Base-by-base conservation (phyloP, 1,140 invertebrate species). In the Halesus radiatus region DNA sequence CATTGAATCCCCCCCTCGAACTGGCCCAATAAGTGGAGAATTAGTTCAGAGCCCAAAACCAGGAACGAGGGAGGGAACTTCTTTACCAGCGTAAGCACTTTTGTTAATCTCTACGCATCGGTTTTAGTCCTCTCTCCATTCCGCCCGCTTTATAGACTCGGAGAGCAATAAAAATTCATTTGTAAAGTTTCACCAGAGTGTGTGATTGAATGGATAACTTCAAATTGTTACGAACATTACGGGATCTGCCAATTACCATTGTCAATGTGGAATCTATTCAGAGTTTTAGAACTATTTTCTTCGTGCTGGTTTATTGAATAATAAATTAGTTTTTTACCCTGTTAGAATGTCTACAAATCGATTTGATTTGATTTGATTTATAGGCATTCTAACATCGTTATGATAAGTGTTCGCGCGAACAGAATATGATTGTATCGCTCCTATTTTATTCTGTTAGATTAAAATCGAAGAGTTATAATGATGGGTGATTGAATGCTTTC, bases 21-120 rank as follows among this genome's bases (percentile, higher is more conserved):
- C 16, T 23, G 32, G 54, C 62, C 66, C 78, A 74, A 79, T 79
- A 79, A 79, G 68, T 74, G 78, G 68, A 32, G 68, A 79, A 79
- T 79, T 79, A 79, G 78, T 74, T 74, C 37, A 13, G 37, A 45
- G 37, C 37, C 15, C 32, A 66, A 68, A 37, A 29, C 26, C 26
- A 29, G 2, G 20, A n/a, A 8, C 22, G 52, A 72, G 52, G 70
- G 56, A 58, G 37, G 54, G 53, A 53, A 60, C 29, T 79, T 66
- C 45, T 70, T 79, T 75, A 62, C 53, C 32, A 20, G 16, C 68
- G 72, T 74, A 73, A 79, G 78, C 78, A 79, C 70, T 79, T 79
- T 79, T 79, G 78, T 79, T 79, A 79, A 79, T 74, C 70, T 54
- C 64, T 50, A 50, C 78, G 50, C 70, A 64, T 64, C 53, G 70